Percentiles rank a stretch among this genome's conserved stretches.
phyloP scores from a whole-genome alignment of 2,797 vertebrate species.

The Morus bassanus region DNA sequence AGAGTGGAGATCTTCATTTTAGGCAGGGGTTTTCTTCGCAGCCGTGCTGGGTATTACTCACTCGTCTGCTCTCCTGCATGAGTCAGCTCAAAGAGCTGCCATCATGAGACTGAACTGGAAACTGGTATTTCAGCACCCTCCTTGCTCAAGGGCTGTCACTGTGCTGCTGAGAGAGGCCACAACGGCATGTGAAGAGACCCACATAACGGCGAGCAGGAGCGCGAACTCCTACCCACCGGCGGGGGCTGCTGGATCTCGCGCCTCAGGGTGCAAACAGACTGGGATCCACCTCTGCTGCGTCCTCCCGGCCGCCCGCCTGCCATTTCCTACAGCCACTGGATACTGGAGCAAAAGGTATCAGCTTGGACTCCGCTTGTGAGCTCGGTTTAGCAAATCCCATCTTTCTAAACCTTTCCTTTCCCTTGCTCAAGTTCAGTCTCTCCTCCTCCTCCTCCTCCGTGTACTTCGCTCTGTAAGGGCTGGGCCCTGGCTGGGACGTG shows the following conservation, averaged over 20 bases:
- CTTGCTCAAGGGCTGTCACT: background rate
- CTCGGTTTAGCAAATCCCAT: background rate
- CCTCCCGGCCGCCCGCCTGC: background rate
- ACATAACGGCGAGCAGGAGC: fast-evolving
- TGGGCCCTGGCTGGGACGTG: background rate
- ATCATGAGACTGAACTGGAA: background rate
- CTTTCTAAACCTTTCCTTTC: background rate
- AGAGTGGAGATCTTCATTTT: background rate
- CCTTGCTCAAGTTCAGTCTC: background rate
- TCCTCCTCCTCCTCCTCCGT: background rate
- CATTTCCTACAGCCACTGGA: fast-evolving
- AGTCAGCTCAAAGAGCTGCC: background rate
- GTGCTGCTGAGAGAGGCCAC: background rate
- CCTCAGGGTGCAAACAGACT: background rate
- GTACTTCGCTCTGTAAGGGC: background rate
- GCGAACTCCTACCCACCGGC: fast-evolving
- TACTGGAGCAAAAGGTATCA: background rate
- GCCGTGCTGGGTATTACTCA: background rate
- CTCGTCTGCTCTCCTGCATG: background rate
- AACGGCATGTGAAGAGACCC: background rate
- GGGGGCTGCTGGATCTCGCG: background rate
- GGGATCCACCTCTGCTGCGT: background rate
- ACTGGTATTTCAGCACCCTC: background rate
- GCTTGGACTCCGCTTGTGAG: background rate
- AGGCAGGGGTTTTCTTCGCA: background rate